These are phyloP conservation scores for Zele albiditarsus DNA, from an alignment of 2,888 invertebrate genomes.

Conservation along the genomic window DNA sequence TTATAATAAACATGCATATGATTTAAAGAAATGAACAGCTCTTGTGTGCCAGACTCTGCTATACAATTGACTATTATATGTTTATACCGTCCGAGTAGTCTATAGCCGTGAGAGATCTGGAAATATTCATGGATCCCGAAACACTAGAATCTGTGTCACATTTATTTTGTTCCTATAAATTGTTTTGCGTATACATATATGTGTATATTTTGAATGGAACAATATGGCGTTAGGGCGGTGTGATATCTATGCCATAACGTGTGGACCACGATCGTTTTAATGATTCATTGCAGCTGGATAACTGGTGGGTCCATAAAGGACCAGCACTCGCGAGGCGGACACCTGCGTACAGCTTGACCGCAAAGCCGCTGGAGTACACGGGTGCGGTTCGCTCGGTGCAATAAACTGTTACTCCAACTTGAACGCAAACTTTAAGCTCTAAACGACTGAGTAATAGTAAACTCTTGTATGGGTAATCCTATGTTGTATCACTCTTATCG, in stretches of 20 bases:
- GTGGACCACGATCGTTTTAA: constrained; percentile 44
- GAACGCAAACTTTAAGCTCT: constrained; percentile 43
- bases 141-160: not conserved
- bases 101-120: too few relatives aligned
- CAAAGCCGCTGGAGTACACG: constrained; percentile 45
- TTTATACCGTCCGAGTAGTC: too few relatives aligned
- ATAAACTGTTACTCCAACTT: constrained; percentile 47
- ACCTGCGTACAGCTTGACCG: constrained; percentile 50
- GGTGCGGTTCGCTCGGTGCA: constrained; percentile 45
- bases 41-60: too few relatives aligned
- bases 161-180: not conserved
- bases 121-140: not conserved
- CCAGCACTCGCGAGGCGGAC: constrained; percentile 42
- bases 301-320: constrained; percentile 44
- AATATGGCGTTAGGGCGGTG: constrained; percentile 11
- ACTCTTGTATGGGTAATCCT: not conserved
- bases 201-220: not conserved
- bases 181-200: not conserved
- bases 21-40: too few relatives aligned
- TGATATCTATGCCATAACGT: constrained; percentile 25
- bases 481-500: not conserved
- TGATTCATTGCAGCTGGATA: constrained; percentile 49
- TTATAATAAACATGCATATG: too few relatives aligned
- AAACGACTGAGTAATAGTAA: not conserved
- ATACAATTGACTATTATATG: too few relatives aligned